These are phyloP conservation scores for Syngnathus acus DNA, from an alignment of 2,797 vertebrate genomes.

Conservation along the genomic window DNA sequence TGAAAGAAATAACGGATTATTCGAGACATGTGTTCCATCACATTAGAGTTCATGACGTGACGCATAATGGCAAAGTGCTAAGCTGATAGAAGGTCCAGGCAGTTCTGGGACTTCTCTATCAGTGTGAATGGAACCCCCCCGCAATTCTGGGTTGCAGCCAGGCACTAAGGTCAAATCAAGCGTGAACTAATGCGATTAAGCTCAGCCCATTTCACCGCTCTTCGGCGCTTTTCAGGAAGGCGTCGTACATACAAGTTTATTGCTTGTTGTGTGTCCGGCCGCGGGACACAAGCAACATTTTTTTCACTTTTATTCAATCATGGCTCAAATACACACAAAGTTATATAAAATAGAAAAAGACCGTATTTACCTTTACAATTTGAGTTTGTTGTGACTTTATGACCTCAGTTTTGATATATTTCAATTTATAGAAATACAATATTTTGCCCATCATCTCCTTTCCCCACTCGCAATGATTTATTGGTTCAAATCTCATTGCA, in stretches of 20 bases:
- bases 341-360: background rate
- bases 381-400: background rate
- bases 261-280: background rate
- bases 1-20: background rate
- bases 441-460: constrained; percentile 4
- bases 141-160: constrained; percentile 24
- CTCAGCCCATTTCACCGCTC: constrained; percentile 59
- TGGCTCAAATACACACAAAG: background rate
- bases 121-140: constrained; percentile 30
- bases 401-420: background rate
- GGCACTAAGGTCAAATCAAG: constrained; percentile 57
- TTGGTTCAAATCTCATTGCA: constrained; percentile 1
- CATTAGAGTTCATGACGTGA: constrained; percentile 30
- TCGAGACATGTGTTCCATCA: background rate
- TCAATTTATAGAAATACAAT: background rate
- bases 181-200: constrained; percentile 59
- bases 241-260: constrained; percentile 19
- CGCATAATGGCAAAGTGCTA: constrained; percentile 18
- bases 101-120: constrained; percentile 13
- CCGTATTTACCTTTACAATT: background rate
- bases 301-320: background rate
- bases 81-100: constrained; percentile 20
- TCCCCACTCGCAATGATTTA: constrained; percentile 6
- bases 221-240: constrained; percentile 41
- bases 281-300: constrained; percentile 6